These are phyloP conservation scores for Cephus runcator DNA, from an alignment of 2,888 invertebrate genomes.

Conservation along the genomic window DNA sequence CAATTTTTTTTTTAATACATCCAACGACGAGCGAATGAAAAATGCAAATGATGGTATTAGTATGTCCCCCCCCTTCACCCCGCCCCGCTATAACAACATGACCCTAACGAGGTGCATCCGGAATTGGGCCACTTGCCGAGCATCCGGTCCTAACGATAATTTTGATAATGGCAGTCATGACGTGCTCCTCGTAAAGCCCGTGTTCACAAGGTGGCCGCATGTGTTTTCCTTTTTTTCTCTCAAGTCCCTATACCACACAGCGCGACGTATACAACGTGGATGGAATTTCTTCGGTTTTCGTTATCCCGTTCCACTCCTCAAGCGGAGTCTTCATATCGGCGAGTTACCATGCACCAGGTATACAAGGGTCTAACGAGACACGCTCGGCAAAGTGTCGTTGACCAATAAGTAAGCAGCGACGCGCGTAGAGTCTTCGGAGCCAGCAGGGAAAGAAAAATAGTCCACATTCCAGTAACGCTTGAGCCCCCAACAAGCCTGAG, in stretches of 20 bases:
- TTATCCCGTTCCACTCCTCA: neutral
- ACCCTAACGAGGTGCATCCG: slow-evolving; percentile 21
- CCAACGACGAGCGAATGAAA: neutral
- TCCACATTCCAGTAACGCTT: neutral
- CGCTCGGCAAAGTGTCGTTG: neutral
- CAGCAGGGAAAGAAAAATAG: neutral
- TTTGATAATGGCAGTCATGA: slow-evolving; percentile 11
- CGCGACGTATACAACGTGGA: neutral
- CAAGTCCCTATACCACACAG: neutral
- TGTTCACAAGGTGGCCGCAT: neutral
- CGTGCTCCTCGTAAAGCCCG: neutral
- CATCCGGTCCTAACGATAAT: slow-evolving; percentile 20
- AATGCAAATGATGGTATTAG: neutral
- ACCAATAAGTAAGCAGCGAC: neutral
- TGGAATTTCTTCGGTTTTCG: neutral
- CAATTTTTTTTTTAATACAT: neutral
- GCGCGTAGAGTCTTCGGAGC: neutral
- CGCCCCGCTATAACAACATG: neutral
- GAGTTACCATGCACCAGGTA: neutral
- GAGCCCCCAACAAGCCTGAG: neutral
- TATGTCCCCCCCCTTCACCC: neutral
- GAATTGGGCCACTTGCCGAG: slow-evolving; percentile 15
- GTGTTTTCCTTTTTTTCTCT: neutral
- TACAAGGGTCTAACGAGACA: neutral
- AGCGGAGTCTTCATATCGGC: neutral